Conservation (phyloP, 23 tunicate species). For the Diplosoma virens region DNA sequence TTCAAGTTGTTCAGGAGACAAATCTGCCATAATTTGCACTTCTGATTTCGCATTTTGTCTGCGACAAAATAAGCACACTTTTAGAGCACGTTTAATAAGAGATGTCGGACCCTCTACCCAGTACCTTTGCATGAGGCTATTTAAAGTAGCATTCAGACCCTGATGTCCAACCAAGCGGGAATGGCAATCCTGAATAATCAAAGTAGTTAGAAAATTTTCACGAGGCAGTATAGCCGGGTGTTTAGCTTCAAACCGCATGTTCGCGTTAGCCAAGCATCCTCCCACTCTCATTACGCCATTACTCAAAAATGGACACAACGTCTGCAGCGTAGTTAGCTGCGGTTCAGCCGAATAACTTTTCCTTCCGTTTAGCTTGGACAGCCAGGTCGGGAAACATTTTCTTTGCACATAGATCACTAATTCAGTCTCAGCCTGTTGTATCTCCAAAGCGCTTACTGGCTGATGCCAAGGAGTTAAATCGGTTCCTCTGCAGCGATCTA, state of each 20-base stretch:
- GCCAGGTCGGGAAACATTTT: background rate
- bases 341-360: background rate
- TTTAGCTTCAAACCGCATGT: background rate
- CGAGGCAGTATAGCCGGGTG: slow-evolving; percentile 4
- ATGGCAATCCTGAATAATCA: slow-evolving; percentile 4
- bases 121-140: background rate
- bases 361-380: too few relatives aligned
- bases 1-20: too few relatives aligned
- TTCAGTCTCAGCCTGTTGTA: background rate
- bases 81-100: too few relatives aligned
- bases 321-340: background rate
- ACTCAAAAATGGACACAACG: background rate
- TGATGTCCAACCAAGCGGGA: background rate
- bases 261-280: background rate
- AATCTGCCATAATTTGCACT: too few relatives aligned
- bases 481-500: background rate
- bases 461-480: background rate
- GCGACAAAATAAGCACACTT: too few relatives aligned
- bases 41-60: too few relatives aligned
- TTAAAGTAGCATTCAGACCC: slow-evolving; percentile 3
- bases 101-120: too few relatives aligned
- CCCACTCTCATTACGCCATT: background rate
- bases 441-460: background rate
- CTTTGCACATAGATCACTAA: background rate
- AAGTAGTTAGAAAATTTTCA: background rate